phyloP scores from a whole-genome alignment of 2,888 invertebrate genomes.

The Hecatera dysodea region DNA sequence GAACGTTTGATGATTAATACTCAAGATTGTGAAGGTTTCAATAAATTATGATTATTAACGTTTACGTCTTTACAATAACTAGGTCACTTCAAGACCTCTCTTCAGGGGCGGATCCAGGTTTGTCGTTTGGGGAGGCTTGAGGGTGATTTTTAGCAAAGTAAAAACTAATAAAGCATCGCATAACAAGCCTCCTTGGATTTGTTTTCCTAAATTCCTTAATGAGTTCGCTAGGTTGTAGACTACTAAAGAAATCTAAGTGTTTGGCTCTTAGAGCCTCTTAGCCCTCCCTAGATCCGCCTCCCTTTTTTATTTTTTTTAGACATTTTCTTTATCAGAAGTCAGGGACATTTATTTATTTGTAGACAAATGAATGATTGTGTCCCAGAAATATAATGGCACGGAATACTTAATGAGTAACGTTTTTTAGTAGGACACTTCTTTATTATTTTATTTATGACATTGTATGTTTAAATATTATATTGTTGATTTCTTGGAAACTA shows the following conservation, averaged over 20 bases:
- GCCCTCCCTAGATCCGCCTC: too few relatives aligned
- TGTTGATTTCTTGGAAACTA: not conserved
- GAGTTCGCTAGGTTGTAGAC: too few relatives aligned
- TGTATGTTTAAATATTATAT: not conserved
- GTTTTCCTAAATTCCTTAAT: too few relatives aligned
- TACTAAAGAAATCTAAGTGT: too few relatives aligned
- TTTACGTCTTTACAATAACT: slow-evolving; percentile 22
- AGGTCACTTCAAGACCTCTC: slow-evolving; percentile 44
- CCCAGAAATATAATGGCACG: slow-evolving; percentile 34
- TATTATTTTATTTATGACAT: slow-evolving; percentile 21
- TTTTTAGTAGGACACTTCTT: slow-evolving; percentile 11
- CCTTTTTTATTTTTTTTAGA: too few relatives aligned
- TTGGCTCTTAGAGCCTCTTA: too few relatives aligned
- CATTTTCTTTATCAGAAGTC: slow-evolving; percentile 22
- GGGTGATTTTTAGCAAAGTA: too few relatives aligned
- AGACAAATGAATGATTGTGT: slow-evolving; percentile 44
- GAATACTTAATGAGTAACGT: slow-evolving; percentile 26
- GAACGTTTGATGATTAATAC: slow-evolving; percentile 41
- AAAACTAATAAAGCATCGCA: too few relatives aligned
- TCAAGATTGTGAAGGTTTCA: slow-evolving; percentile 41
- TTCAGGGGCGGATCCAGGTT: too few relatives aligned
- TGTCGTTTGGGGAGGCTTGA: too few relatives aligned
- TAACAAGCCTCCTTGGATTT: too few relatives aligned
- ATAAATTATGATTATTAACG: slow-evolving; percentile 46
- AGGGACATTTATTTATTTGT: slow-evolving; percentile 40